phyloP scores from a whole-genome alignment of 2,888 invertebrate species.

The Ophion obscuratus region DNA sequence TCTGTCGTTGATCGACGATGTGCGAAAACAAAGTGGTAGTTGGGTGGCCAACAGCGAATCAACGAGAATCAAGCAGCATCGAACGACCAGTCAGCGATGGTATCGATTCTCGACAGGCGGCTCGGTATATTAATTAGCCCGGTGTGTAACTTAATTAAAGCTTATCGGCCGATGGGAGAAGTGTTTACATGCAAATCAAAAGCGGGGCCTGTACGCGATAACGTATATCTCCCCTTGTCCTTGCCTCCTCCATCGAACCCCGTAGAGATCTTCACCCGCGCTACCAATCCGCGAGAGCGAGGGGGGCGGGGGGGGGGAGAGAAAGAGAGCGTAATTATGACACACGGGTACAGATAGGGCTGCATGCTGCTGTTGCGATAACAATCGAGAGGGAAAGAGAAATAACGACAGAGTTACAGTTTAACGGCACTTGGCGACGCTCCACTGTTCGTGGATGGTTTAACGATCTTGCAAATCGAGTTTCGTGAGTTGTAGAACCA shows the following conservation, averaged over 20 bases:
- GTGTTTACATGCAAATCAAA: constrained; percentile 80
- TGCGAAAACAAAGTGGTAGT: constrained; percentile 70
- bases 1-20: constrained; percentile 65
- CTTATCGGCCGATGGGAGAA: constrained; percentile 74
- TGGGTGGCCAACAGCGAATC: constrained; percentile 49
- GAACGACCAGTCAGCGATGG: constrained; percentile 64
- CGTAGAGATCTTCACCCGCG: constrained; percentile 28
- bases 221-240: constrained; percentile 32
- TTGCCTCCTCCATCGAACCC: constrained; percentile 5
- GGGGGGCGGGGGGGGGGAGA: neutral
- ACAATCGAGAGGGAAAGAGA: constrained; percentile 49
- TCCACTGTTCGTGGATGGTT: constrained; percentile 25
- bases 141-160: constrained; percentile 77
- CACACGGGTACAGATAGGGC: constrained; percentile 61
- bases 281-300: neutral
- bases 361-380: constrained; percentile 51
- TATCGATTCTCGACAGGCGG: constrained; percentile 66
- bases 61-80: constrained; percentile 48
- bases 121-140: constrained; percentile 77
- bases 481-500: constrained; percentile 27
- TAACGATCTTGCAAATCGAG: constrained; percentile 55
- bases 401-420: constrained; percentile 15
- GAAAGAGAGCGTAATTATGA: constrained; percentile 26
- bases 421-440: constrained; percentile 34
- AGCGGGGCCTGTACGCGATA: constrained; percentile 62